These are phyloP conservation scores for Melierax canorus DNA, from an alignment of 2,113 vertebrate species.

Conservation along the genomic window DNA sequence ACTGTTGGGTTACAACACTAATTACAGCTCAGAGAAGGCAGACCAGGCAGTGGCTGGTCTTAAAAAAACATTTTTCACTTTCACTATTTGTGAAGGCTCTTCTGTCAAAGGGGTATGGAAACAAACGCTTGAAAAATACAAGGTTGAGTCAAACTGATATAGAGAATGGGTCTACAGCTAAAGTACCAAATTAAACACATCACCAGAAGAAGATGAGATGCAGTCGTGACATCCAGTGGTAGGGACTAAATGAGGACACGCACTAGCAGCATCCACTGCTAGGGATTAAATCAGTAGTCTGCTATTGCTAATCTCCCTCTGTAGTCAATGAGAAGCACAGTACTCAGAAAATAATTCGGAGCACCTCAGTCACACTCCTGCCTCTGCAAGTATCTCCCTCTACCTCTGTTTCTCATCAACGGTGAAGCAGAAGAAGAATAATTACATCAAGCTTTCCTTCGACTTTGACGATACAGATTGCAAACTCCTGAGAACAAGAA, in stretches of 20 bases:
- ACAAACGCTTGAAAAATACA: background rate
- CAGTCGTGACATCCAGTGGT: background rate
- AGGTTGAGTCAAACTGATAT: background rate
- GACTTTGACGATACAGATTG: background rate
- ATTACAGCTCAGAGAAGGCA: background rate
- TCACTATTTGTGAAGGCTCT: background rate
- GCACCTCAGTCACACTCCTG: background rate
- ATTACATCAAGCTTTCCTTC: background rate
- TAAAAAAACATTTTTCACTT: background rate
- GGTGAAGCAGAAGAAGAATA: background rate
- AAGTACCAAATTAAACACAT: background rate
- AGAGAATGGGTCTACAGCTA: background rate
- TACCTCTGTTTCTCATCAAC: background rate
- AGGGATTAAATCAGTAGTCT: background rate
- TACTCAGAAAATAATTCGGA: background rate
- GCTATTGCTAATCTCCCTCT: background rate
- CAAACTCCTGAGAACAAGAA: background rate
- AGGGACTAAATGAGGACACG: background rate
- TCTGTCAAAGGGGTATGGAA: background rate
- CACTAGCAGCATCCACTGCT: background rate
- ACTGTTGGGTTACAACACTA: background rate
- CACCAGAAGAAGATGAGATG: background rate
- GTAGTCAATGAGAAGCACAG: background rate
- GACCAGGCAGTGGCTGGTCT: background rate
- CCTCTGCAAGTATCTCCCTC: background rate